A percentile compares a stretch with the other conserved stretches of the same genome.
Evolutionary conservation across 2,797 vertebrate species (phyloP).

Genomic region (Phalanger gymnotis): DNA sequence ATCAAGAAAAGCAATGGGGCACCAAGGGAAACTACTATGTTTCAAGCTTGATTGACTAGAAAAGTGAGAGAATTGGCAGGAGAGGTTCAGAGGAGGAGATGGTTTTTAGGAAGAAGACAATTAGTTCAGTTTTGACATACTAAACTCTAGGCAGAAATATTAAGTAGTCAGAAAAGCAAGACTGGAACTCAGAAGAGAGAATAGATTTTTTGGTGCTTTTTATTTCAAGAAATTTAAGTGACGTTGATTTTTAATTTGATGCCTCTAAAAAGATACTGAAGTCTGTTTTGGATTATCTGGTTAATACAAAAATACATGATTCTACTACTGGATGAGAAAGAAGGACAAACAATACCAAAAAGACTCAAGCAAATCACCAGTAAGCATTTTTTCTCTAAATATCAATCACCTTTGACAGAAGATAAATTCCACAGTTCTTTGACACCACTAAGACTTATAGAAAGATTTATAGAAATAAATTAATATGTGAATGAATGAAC

Average conservation of each 20-base stretch:
- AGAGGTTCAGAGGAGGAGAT: background rate
- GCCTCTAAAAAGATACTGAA: background rate
- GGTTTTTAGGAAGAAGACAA: background rate
- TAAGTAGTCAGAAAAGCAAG: background rate
- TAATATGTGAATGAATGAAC: background rate
- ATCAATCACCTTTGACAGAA: background rate
- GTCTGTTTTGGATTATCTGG: background rate
- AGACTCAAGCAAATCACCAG: background rate
- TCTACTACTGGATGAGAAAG: background rate
- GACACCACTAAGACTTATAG: background rate
- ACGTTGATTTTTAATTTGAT: background rate
- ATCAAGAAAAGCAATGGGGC: background rate
- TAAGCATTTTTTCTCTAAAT: background rate
- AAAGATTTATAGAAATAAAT: background rate
- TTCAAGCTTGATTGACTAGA: background rate
- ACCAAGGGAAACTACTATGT: background rate
- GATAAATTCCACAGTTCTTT: background rate
- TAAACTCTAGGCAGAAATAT: background rate
- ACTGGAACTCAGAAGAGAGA: background rate
- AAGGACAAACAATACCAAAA: background rate
- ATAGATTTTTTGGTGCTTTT: background rate
- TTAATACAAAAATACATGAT: background rate
- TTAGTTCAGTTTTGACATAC: background rate
- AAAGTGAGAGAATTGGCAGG: background rate
- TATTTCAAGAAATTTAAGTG: background rate